Percentiles rank a stretch among this genome's conserved stretches.
These are phyloP conservation scores for Paramormyrops kingsleyae DNA, from an alignment of 2,113 vertebrate genomes.

Conservation along the genomic window DNA sequence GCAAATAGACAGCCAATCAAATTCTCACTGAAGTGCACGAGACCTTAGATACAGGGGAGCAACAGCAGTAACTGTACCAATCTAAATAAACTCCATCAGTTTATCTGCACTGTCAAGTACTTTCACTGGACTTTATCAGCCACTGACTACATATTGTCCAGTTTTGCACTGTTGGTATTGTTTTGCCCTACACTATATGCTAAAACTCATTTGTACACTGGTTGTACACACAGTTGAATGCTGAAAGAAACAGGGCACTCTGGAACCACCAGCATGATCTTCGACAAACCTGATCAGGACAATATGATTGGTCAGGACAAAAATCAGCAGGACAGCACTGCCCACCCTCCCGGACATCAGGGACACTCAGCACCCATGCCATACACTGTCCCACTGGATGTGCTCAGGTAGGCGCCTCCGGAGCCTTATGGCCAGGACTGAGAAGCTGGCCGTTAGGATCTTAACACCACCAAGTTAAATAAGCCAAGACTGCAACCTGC, in stretches of 20 bases:
- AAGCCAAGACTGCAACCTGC: neutral
- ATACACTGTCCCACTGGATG: neutral
- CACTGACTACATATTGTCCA: neutral
- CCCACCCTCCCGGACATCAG: neutral
- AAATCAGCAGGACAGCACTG: neutral
- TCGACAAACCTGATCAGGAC: neutral
- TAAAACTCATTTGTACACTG: neutral
- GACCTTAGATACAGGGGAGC: neutral
- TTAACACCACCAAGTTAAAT: neutral
- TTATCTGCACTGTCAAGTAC: neutral
- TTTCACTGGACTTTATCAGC: neutral
- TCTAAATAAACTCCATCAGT: neutral
- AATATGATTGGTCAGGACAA: neutral
- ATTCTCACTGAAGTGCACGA: neutral
- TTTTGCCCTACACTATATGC: neutral
- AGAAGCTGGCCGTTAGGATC: neutral
- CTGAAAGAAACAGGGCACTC: neutral
- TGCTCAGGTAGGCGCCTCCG: neutral
- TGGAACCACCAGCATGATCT: neutral
- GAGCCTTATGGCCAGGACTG: neutral
- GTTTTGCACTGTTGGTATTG: neutral
- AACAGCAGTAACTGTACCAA: neutral
- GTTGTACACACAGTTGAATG: neutral
- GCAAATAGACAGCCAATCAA: neutral
- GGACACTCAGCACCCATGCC: neutral